Conservation (phyloP, 2,888 invertebrate genomes). For the Xestia xanthographa region DNA sequence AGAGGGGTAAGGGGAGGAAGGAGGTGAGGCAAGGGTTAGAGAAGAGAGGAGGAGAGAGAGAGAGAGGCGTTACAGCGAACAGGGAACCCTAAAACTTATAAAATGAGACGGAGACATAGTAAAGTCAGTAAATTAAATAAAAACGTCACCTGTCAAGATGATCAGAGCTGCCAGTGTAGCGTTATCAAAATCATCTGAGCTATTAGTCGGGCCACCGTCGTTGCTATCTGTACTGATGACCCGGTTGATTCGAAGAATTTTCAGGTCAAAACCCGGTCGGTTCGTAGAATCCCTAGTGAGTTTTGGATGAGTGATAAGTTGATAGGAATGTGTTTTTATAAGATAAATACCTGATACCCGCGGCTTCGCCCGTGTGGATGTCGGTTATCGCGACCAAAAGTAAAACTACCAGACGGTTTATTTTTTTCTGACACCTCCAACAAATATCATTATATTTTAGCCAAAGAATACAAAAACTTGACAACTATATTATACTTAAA, state of each 20-base stretch:
- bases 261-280: slow-evolving; percentile 13
- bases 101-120: neutral
- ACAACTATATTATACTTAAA: no score
- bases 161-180: slow-evolving; percentile 18
- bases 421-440: no score
- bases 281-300: neutral
- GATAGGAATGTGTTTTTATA: neutral
- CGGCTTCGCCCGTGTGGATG: no score
- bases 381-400: no score
- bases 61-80: no score
- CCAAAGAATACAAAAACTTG: no score
- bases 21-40: no score
- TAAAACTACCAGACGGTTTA: no score
- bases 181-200: slow-evolving; percentile 53
- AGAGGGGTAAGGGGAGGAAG: no score
- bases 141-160: slow-evolving; percentile 39
- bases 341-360: neutral
- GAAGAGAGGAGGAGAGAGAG: no score
- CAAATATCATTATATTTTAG: no score
- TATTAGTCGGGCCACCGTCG: slow-evolving; percentile 37
- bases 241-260: slow-evolving; percentile 33
- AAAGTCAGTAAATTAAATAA: slow-evolving; percentile 47
- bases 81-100: neutral
- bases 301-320: neutral
- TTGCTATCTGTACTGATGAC: slow-evolving; percentile 42